These are phyloP conservation scores for Drosophila littoralis DNA, from an alignment of 1,140 invertebrate genomes.

Conservation along the genomic window DNA sequence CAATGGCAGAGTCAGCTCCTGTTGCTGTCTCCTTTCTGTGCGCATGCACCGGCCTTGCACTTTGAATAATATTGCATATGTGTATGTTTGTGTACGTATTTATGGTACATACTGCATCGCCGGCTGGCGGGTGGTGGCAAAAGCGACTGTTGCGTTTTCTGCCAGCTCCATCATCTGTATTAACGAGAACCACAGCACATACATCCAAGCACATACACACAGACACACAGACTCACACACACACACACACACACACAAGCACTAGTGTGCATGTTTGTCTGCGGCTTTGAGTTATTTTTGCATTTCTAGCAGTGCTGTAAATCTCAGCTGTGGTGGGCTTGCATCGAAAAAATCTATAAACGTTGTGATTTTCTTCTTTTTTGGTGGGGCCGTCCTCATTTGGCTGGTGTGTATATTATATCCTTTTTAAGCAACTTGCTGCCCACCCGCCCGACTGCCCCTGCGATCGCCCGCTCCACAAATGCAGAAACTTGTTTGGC, in stretches of 20 bases:
- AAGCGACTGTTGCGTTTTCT: constrained; percentile 68
- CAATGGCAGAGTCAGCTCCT: constrained; percentile 40
- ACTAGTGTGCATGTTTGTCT: constrained; percentile 52
- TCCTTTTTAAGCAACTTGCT: constrained; percentile 71
- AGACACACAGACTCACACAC: constrained; percentile 2
- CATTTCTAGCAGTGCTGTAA: constrained; percentile 44
- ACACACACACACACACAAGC: constrained; percentile 14
- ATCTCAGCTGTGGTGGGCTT: constrained; percentile 54
- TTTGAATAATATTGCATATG: constrained; percentile 52
- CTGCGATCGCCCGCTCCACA: constrained; percentile 38
- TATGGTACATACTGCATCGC: constrained; percentile 31
- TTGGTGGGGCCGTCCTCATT: constrained; percentile 70
- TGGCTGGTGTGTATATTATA: constrained; percentile 46
- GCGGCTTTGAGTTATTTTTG: constrained; percentile 73
- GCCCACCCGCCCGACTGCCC: constrained; percentile 1
- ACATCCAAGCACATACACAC: background rate
- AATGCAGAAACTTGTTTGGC: constrained; percentile 77
- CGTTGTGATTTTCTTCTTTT: constrained; percentile 14
- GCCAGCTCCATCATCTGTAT: constrained; percentile 35
- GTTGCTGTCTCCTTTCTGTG: constrained; percentile 70
- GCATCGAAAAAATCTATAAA: constrained; percentile 73
- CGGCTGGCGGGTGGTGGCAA: constrained; percentile 46
- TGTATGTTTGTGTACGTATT: constrained; percentile 1
- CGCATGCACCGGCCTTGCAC: constrained; percentile 69
- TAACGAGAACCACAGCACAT: constrained; percentile 29